phyloP scores from a whole-genome alignment of 2,113 vertebrate genomes.

The Melanerpes aurifrons region DNA sequence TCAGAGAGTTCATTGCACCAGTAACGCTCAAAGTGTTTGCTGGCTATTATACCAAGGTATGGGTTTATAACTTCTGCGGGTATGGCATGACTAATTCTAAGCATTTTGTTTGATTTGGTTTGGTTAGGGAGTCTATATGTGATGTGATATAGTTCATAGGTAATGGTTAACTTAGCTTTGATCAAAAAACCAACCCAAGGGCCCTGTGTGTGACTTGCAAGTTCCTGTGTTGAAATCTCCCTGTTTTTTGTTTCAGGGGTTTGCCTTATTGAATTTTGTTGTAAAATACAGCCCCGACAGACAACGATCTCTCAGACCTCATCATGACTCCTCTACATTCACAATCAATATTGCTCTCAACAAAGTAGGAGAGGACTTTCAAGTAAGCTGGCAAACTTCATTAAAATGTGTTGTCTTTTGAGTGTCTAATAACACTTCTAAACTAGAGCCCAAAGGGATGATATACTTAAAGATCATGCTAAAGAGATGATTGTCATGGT shows the following conservation, averaged over 20 bases:
- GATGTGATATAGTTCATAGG: background rate
- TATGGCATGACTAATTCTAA: background rate
- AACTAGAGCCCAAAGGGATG: background rate
- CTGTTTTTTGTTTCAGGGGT: constrained; percentile 77
- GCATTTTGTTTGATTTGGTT: background rate
- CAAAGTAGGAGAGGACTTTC: constrained; percentile 90
- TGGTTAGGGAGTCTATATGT: background rate
- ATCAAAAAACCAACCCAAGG: background rate
- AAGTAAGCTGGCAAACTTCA: constrained; percentile 74
- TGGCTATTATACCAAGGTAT: constrained; percentile 97
- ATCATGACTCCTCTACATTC: constrained; percentile 97
- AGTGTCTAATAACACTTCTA: background rate
- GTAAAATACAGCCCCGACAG: constrained; percentile 94
- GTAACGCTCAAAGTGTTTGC: constrained; percentile 96
- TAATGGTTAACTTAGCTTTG: background rate
- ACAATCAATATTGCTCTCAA: constrained; percentile 98
- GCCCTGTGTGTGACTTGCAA: background rate
- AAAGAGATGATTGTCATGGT: background rate
- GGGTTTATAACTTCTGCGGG: background rate
- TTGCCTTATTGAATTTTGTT: constrained; percentile 94
- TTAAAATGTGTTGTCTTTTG: background rate
- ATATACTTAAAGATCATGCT: background rate
- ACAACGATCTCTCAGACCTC: constrained; percentile 89
- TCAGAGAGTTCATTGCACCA: constrained; percentile 95
- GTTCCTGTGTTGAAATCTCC: background rate